Conservation (phyloP, 1,140 invertebrate species). For the Drosophila aff. region DNA sequence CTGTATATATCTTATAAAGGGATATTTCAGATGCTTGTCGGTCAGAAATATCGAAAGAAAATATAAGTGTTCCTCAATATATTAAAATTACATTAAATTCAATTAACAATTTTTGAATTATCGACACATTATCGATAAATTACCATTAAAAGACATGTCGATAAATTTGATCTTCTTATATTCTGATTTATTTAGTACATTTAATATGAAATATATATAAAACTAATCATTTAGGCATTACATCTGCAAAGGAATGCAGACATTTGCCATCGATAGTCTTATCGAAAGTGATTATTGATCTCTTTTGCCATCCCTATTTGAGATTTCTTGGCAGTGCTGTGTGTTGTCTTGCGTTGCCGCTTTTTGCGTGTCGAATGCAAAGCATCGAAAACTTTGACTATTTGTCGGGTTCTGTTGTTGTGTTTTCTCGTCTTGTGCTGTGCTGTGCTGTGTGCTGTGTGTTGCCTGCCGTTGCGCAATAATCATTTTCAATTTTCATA, state of each 20-base stretch:
- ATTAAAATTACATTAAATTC: too few relatives aligned
- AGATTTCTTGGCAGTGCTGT: constrained; percentile 22
- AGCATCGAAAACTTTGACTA: constrained; percentile 74
- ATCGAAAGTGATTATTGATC: not conserved
- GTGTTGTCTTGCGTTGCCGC: constrained; percentile 41
- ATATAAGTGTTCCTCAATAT: too few relatives aligned
- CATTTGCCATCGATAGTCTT: not conserved
- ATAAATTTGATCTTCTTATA: too few relatives aligned
- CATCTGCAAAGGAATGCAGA: not conserved
- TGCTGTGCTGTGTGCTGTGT: constrained; percentile 23
- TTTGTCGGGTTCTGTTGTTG: constrained; percentile 65
- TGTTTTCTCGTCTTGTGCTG: constrained; percentile 23
- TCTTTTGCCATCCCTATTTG: constrained; percentile 7
- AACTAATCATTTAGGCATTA: not conserved
- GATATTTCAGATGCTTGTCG: too few relatives aligned
- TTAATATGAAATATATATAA: too few relatives aligned
- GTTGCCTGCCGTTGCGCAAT: constrained; percentile 62
- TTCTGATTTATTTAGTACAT: too few relatives aligned
- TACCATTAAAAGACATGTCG: too few relatives aligned
- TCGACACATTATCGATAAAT: not conserved
- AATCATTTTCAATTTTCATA: constrained; percentile 83
- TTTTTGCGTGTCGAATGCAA: constrained; percentile 79
- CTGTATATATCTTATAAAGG: too few relatives aligned
- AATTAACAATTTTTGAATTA: too few relatives aligned
- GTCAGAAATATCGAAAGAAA: too few relatives aligned